phyloP scores from a whole-genome alignment of 2,888 invertebrate genomes.

The Trachelus troglodyta region DNA sequence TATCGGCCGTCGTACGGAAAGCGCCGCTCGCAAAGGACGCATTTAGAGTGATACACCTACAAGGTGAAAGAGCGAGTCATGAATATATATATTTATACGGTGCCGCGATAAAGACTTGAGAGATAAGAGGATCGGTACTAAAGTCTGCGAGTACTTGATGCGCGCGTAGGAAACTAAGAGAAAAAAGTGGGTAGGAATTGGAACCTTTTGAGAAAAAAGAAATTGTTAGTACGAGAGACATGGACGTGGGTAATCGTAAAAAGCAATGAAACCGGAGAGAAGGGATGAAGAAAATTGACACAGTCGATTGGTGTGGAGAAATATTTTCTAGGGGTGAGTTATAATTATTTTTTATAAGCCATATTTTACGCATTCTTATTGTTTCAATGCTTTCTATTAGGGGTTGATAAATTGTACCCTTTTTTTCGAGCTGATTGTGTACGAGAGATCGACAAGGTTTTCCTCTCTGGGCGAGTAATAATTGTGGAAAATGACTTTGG shows the following conservation, averaged over 20 bases:
- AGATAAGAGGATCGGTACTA: not conserved
- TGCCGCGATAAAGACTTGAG: not conserved
- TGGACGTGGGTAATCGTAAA: not conserved
- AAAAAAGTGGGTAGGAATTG: not conserved
- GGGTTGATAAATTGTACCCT: not conserved
- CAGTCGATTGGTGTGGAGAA: not conserved
- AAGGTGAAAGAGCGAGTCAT: not conserved
- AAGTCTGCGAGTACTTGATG: not conserved
- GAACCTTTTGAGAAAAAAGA: not conserved
- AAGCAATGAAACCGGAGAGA: not conserved
- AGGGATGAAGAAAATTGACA: not conserved
- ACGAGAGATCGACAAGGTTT: not conserved
- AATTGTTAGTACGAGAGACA: not conserved
- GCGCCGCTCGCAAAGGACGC: conserved; percentile 1
- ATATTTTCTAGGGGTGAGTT: not conserved
- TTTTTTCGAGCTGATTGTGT: not conserved
- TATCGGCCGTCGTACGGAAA: conserved; percentile 17
- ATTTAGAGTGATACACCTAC: conserved; percentile 2
- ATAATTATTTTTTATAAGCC: not conserved
- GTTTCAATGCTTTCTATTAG: not conserved
- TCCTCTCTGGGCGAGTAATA: not conserved
- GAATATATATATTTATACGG: not conserved
- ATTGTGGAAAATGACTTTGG: conserved; percentile 38
- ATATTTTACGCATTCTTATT: not conserved
- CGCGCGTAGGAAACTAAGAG: not conserved